These are phyloP conservation scores for Papilio aristodemus DNA, from an alignment of 1,140 invertebrate species.

Conservation along the genomic window DNA sequence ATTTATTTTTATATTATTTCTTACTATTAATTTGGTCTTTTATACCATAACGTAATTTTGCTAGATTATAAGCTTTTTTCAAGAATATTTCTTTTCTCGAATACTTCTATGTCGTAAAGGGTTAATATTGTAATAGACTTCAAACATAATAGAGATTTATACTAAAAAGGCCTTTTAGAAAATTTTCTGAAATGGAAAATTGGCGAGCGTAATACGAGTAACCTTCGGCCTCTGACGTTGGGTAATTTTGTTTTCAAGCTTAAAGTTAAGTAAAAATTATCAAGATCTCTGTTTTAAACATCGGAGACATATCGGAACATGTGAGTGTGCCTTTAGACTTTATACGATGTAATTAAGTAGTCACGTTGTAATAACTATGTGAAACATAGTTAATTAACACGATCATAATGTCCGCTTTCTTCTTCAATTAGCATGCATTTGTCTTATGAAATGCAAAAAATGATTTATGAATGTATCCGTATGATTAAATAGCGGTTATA, in stretches of 20 bases:
- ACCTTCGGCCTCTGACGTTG: conserved; percentile 1
- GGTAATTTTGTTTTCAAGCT: conserved; percentile 6
- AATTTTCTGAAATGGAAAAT: conserved; percentile 16
- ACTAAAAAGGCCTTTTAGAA: conserved; percentile 8
- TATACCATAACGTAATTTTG: too few relatives aligned
- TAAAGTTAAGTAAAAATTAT: conserved; percentile 14
- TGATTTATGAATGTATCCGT: too few relatives aligned
- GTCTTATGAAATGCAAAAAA: too few relatives aligned
- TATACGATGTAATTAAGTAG: neutral
- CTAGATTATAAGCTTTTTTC: too few relatives aligned
- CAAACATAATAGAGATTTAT: conserved; percentile 5
- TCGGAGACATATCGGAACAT: neutral
- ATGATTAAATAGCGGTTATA: too few relatives aligned
- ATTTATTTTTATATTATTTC: too few relatives aligned
- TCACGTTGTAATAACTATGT: neutral
- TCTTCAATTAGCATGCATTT: neutral
- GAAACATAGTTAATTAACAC: neutral
- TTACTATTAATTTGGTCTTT: too few relatives aligned
- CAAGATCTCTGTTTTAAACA: neutral
- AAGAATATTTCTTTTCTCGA: too few relatives aligned
- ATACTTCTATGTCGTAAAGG: too few relatives aligned
- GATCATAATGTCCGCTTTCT: neutral
- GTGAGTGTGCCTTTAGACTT: neutral
- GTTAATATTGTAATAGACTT: conserved; percentile 16
- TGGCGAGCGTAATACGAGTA: conserved; percentile 12